A percentile compares a stretch with the other conserved stretches of the same genome.
Conservation (phyloP, 2,888 invertebrate species). For the Agriopis marginaria region DNA sequence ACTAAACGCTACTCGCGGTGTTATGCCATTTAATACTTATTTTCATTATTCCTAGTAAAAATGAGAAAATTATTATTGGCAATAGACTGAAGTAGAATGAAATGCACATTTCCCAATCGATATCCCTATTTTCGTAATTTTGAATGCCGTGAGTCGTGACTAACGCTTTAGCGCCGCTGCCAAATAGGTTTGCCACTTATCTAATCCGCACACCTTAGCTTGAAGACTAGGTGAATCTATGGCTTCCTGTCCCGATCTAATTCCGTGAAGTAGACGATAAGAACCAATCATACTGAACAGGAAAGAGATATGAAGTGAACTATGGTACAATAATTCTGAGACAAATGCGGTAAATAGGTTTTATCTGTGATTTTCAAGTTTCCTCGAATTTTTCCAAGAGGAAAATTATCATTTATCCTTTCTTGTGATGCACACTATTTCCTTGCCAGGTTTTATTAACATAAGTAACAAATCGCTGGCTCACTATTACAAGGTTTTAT, state of each 20-base stretch:
- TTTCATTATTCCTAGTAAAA: too few relatives aligned
- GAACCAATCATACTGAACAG: constrained; percentile 14
- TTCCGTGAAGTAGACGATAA: constrained; percentile 9
- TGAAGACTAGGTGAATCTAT: constrained; percentile 16
- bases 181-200: constrained; percentile 25
- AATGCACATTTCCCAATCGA: background rate
- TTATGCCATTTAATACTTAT: too few relatives aligned
- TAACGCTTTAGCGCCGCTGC: constrained; percentile 11
- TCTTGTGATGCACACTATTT: too few relatives aligned
- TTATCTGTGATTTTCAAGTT: background rate
- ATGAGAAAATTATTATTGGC: too few relatives aligned
- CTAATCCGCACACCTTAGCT: constrained; percentile 21
- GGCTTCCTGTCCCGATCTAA: constrained; percentile 17
- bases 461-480: too few relatives aligned
- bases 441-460: too few relatives aligned
- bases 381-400: background rate
- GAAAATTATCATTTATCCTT: background rate
- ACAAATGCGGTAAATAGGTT: background rate
- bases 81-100: background rate
- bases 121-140: constrained; percentile 8
- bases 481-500: too few relatives aligned
- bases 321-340: background rate
- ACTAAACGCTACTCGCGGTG: too few relatives aligned
- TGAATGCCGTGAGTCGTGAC: constrained; percentile 21
- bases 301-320: background rate